Percentiles rank a stretch among this genome's conserved stretches.
Conservation (phyloP, 2,113 vertebrate species). For the Platichthys flesus region DNA sequence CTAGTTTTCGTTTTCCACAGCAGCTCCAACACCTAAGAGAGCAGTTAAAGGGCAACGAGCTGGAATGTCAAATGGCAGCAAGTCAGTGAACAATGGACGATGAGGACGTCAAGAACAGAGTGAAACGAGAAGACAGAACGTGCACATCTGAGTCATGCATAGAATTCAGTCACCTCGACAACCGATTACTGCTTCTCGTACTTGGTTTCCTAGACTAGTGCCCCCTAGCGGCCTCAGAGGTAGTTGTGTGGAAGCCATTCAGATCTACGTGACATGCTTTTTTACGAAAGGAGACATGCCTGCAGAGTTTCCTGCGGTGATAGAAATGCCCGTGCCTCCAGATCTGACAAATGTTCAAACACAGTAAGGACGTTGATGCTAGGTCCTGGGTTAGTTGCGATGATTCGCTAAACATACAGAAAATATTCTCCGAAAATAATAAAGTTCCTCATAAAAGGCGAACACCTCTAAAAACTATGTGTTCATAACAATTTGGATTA, state of each 20-base stretch:
- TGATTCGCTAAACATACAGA: conserved; percentile 42
- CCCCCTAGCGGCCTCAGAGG: conserved; percentile 78
- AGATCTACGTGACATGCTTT: conserved; percentile 72
- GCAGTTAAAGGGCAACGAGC: conserved; percentile 66
- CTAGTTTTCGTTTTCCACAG: conserved; percentile 57
- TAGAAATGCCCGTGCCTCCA: conserved; percentile 51
- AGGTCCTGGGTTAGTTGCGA: conserved; percentile 20
- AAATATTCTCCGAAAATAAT: conserved; percentile 46
- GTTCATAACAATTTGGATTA: conserved; percentile 2
- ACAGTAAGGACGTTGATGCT: conserved; percentile 26
- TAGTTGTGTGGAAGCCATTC: conserved; percentile 77
- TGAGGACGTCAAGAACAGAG: conserved; percentile 46
- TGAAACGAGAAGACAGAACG: conserved; percentile 64
- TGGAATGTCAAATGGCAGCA: conserved; percentile 80
- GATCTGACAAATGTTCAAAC: conserved; percentile 36
- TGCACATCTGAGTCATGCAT: conserved; percentile 82
- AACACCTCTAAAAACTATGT: conserved; percentile 22
- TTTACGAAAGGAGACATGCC: conserved; percentile 60
- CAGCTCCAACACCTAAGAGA: conserved; percentile 63
- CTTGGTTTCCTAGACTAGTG: conserved; percentile 64
- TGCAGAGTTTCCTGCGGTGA: conserved; percentile 40
- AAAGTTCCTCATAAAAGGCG: conserved; percentile 49
- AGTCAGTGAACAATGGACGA: conserved; percentile 63
- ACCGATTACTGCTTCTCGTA: conserved; percentile 59
- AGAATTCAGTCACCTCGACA: conserved; percentile 74